Conservation (phyloP, 1,140 invertebrate species). For the Octopus bimaculoides region DNA sequence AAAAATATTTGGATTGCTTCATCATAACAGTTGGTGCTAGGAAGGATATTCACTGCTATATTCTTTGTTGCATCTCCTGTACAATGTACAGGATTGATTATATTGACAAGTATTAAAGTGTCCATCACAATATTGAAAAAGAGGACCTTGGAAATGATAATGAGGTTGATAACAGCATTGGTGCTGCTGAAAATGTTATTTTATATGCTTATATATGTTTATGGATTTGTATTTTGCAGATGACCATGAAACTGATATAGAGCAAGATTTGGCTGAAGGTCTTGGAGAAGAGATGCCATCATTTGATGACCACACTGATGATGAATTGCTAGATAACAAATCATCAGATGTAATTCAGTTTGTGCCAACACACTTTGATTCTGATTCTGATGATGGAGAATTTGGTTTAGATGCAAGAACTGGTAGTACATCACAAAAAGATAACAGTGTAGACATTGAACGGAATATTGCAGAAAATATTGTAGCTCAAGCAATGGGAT, state of each 20-base stretch:
- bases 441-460: not conserved
- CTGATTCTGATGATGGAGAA: not conserved
- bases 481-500: not conserved
- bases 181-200: too few species aligned
- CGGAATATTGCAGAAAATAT: not conserved
- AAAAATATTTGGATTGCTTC: too few species aligned
- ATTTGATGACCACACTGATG: slow-evolving; percentile 5
- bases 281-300: not conserved
- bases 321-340: not conserved
- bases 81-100: too few species aligned
- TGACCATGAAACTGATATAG: not conserved
- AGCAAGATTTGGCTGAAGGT: slow-evolving; percentile 1
- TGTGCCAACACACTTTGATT: not conserved
- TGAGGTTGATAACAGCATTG: too few species aligned
- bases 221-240: not conserved
- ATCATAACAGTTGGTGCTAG: too few species aligned
- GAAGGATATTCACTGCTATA: too few species aligned
- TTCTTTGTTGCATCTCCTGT: too few species aligned
- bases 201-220: too few species aligned
- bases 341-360: not conserved
- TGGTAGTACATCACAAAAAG: not conserved
- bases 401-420: not conserved
- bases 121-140: too few species aligned
- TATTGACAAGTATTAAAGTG: too few species aligned
- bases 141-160: too few species aligned